Conservation (phyloP, 2,888 invertebrate species). For the Pherbina coryleti region DNA sequence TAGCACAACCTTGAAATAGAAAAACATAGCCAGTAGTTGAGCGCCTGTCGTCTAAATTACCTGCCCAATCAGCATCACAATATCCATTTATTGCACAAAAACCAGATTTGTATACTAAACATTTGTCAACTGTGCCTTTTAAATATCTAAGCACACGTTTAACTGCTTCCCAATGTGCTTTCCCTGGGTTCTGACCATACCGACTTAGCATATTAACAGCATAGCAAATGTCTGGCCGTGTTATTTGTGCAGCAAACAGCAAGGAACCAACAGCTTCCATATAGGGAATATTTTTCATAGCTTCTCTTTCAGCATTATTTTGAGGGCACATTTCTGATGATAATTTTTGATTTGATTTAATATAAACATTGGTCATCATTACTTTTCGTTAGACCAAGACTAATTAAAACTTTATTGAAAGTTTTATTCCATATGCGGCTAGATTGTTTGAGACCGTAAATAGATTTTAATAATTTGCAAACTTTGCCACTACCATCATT, state of each 20-base stretch:
- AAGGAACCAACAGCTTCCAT: constrained; percentile 34
- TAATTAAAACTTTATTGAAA: constrained; percentile 37
- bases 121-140: constrained; percentile 36
- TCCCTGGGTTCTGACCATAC: constrained; percentile 43
- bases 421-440: constrained; percentile 45
- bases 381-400: constrained; percentile 19
- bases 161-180: constrained; percentile 45
- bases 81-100: too few relatives aligned
- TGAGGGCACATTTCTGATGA: not conserved
- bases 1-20: constrained; percentile 40
- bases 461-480: constrained; percentile 45
- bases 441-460: too few relatives aligned
- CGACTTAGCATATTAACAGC: constrained; percentile 43
- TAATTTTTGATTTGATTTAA: constrained; percentile 9
- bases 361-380: constrained; percentile 40
- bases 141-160: constrained; percentile 40
- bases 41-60: constrained; percentile 40
- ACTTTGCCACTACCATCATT: constrained; percentile 12
- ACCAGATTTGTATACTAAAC: too few relatives aligned
- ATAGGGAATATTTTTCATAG: constrained; percentile 15
- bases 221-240: constrained; percentile 41
- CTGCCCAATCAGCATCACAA: constrained; percentile 46
- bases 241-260: constrained; percentile 44
- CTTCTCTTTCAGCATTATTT: not conserved
- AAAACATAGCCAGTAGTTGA: constrained; percentile 43